Conservation (phyloP, 2,888 invertebrate species). For the Leptogaster cylindrica region DNA sequence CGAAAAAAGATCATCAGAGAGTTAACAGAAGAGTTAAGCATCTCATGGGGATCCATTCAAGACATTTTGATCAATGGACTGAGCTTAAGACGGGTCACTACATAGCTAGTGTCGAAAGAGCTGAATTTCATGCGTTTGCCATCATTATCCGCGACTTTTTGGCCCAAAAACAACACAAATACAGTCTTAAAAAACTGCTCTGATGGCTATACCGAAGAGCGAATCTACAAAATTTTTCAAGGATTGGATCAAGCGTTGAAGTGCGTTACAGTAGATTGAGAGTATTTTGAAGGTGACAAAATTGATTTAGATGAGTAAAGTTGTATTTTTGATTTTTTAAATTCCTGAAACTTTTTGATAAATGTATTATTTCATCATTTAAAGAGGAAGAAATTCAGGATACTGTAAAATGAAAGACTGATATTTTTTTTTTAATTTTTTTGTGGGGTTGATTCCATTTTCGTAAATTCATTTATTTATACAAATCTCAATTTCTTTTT, state of each 20-base stretch:
- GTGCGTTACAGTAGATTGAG: conserved; percentile 21
- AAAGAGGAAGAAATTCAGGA: background rate
- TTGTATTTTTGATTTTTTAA: conserved; percentile 19
- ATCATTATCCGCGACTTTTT: background rate
- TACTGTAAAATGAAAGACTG: conserved; percentile 8
- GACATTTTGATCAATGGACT: conserved; percentile 15
- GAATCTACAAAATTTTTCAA: conserved; percentile 20
- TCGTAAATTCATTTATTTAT: conserved; percentile 49
- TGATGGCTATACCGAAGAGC: conserved; percentile 1
- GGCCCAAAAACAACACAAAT: conserved; percentile 16
- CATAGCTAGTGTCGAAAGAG: background rate
- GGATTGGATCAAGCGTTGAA: conserved; percentile 28
- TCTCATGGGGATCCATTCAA: conserved; percentile 37
- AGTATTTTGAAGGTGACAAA: conserved; percentile 21
- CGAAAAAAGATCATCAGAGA: conserved; percentile 48
- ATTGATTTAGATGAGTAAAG: conserved; percentile 22
- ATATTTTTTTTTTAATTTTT: conserved; percentile 43
- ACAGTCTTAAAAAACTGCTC: conserved; percentile 4
- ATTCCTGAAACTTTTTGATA: conserved; percentile 21
- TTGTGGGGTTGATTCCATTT: conserved; percentile 49
- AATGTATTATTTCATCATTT: background rate
- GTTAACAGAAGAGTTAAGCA: conserved; percentile 46
- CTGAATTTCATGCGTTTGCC: background rate
- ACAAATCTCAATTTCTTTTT: conserved; percentile 49
- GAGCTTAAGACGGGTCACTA: no score